Base-by-base conservation (phyloP, 2,797 vertebrate species). In the Xenentodon cancila region DNA sequence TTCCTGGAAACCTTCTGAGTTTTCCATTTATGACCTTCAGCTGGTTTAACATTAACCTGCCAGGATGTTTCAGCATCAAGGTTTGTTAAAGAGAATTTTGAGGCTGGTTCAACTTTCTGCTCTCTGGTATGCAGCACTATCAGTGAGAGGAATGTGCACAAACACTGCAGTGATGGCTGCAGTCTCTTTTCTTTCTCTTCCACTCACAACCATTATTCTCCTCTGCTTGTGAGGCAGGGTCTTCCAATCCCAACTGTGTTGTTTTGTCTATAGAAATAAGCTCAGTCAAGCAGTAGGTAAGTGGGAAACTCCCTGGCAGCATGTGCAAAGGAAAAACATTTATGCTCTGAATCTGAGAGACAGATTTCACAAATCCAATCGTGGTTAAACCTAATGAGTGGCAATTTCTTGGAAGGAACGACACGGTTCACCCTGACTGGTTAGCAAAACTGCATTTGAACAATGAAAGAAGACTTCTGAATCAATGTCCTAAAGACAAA, bases 41-140 rank as follows among this genome's bases (percentile, higher is more conserved):
- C 17, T 54, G 25, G 59, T 79, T 75, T 61, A 32, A 53, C 13
- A 65, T 47, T 48, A 77, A 72, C 52, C 18, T 40, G n/a, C 1
- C 12, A 8, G 3, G 27, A 12, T 6, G 1, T 34, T 55, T 68
- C 3, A 15, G 2, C 49, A 2, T 44, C 30, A 27, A 9, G 18
- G 32, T 22, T 21, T 19, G 16, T 17, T 32, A 4, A 1, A 2
- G 49, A 59, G 5, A 53, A 19, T 47, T 32, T 50, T 16, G 5
- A 19, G 7, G 25, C 0, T 54, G 44, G 78, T 20, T 57, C 7
- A 30, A 1, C n/a, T 25, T 16, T 53, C 18, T 47, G 45, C 16
- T 65, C 32, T 51, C 13, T 8, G n/a, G 1, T 16, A 15, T 40
- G 30, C 43, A 50, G 19, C 34, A n/a, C 66, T 20, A 45, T 72